Evolutionary conservation across 2,888 invertebrate species (phyloP), one percentile per base, ranked within the genome.

Genomic region (Monopis laevigella): DNA sequence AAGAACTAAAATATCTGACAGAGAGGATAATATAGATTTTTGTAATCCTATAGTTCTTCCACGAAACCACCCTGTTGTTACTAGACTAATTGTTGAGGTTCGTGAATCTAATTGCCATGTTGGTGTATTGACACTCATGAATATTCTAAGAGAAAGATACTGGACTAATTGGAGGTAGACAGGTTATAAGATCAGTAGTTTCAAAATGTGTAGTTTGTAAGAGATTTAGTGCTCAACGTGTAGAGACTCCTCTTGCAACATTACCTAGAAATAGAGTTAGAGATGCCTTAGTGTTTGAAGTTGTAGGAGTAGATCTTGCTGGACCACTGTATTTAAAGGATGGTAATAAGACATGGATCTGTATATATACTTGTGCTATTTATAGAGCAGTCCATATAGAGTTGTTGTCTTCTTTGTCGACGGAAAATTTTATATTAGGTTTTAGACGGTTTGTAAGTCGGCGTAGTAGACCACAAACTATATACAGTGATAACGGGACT

Each of bases 321-420:
- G 39, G 39, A 4, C 39, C 39, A 13, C 17, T 39, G 1, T 39
- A 27, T 39, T 13, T 39, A n/a, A 21, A 26, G 26, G 21, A n/a
- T 3, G 26, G 26, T 24, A 26, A 26, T 16, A 39, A 39, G 39
- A 16, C 16, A 24, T 39, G 28, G 28, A 39, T 39, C 18, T 12
- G 16, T n/a, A 3, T 26, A 12, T 28, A 27, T 17, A 39, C 27
- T 5, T 39, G 6, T 18, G 6, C 16, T 8, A 2, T 18, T 18
- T 18, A 16, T 8, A 8, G 6, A 7, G 36, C 36, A 2, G 17
- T 18, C 10, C 24, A 24, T 24, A 7, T 24, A 10, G 24, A 24
- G 10, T 24, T 24, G 24, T n/a, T n/a, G n/a, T n/a, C n/a, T n/a
- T n/a, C n/a, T n/a, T n/a, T n/a, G n/a, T n/a, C n/a, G n/a, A n/a